Base-by-base conservation (phyloP, 1,140 invertebrate species). In the Papilio dardanus region DNA sequence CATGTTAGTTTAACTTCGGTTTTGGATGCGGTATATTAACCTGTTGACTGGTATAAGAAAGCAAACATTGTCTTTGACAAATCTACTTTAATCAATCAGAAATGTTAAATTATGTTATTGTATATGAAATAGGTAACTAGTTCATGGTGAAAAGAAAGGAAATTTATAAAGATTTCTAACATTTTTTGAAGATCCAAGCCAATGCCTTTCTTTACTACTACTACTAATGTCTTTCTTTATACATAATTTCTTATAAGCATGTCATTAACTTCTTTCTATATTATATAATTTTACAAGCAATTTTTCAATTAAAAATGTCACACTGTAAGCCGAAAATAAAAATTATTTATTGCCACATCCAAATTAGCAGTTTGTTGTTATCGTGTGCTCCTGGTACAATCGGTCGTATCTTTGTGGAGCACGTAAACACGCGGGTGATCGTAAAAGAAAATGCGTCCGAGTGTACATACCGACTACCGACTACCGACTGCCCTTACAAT, bases 391-490 rank as follows among this genome's bases (percentile, higher is more conserved):
- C 42, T 4, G n/a, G 7, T 21, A 74, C 79, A 62, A 89, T 87
- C 76, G 82, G 71, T 76, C 84, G 79, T 90, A 92, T 92, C 90
- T 89, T 87, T 82, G 85, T 86, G 80, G 79, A 77, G 83, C 90
- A 90, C 90, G 90, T 91, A 90, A 90, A 89, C 88, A 82, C 82
- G 84, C 79, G 76, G 66, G 62, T 74, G 86, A 89, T 92, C 90
- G 90, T 92, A 91, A 92, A 92, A 92, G 83, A 83, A 83, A 91
- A 91, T 90, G 89, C 80, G 88, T 88, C 84, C 83, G 85, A 82
- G 77, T 85, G 85, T 81, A 46, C 42, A 19, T 46, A 83, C 76
- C 78, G 77, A 46, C 42, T 19, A 46, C 42, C 16, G 42, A 46
- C 42, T 76, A 77, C 42, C n/a, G n/a, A n/a, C n/a, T n/a, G n/a